A percentile compares a stretch with the other conserved stretches of the same genome.
Conservation (phyloP, 2,113 vertebrate species). For the Melanocharis versteri region DNA sequence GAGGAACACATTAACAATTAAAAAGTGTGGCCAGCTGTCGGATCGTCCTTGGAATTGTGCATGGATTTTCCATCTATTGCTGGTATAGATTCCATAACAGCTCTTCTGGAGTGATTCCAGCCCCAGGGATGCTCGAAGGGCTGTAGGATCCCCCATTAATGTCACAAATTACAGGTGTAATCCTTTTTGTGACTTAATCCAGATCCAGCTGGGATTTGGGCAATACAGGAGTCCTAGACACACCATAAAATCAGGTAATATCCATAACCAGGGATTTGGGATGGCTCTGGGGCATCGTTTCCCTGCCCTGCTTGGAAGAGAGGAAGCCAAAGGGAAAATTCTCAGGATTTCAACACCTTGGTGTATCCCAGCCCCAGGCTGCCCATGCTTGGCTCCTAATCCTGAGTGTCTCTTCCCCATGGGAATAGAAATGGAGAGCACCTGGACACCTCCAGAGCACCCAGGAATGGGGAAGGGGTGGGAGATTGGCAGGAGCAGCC, state of each 20-base stretch:
- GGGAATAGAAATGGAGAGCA: neutral
- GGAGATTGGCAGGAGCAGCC: neutral
- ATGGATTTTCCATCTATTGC: neutral
- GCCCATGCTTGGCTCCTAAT: accelerated
- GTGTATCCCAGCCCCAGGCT: neutral
- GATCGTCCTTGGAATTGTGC: neutral
- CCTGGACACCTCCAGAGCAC: neutral
- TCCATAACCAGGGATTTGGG: neutral
- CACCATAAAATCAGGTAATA: neutral
- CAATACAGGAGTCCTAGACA: neutral
- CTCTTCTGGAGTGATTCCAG: neutral
- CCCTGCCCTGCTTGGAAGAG: neutral
- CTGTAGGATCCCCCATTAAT: neutral
- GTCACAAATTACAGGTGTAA: accelerated
- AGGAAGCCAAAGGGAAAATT: neutral
- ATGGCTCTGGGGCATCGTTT: neutral
- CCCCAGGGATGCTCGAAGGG: neutral
- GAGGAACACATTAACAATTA: neutral
- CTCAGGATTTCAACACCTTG: neutral
- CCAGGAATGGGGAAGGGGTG: neutral
- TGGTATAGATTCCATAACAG: neutral
- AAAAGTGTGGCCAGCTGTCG: neutral
- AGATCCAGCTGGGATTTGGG: neutral
- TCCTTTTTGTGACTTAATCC: neutral
- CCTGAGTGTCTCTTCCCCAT: accelerated